phyloP scores from a whole-genome alignment of 2,888 invertebrate genomes.

The Unio pictorum region DNA sequence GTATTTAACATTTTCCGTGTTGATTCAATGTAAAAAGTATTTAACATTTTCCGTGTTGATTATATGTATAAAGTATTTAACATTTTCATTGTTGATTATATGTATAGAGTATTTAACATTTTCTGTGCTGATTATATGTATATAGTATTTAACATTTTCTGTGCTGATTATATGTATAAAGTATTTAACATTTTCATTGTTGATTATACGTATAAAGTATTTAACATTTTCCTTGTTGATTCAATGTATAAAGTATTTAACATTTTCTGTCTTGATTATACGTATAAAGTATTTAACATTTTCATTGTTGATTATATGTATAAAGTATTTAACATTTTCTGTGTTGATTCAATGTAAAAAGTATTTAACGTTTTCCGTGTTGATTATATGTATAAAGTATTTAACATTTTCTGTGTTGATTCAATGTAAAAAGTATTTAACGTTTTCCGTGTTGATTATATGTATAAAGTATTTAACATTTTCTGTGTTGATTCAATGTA shows the following conservation, averaged over 20 bases:
- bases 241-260: neutral
- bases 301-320: no score
- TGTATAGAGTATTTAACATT: neutral
- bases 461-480: neutral
- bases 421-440: neutral
- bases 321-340: neutral
- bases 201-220: neutral
- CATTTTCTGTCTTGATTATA: no score
- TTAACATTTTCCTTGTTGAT: no score
- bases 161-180: neutral
- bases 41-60: no score
- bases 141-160: neutral
- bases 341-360: neutral
- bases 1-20: no score
- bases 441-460: no score
- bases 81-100: no score
- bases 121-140: no score
- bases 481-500: no score
- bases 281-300: neutral
- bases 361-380: no score
- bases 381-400: neutral
- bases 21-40: neutral
- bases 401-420: no score
- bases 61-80: neutral
- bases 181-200: no score